Evolutionary conservation across 2,888 invertebrate genomes (phyloP).

Genomic region (Psylliodes chrysocephalus): DNA sequence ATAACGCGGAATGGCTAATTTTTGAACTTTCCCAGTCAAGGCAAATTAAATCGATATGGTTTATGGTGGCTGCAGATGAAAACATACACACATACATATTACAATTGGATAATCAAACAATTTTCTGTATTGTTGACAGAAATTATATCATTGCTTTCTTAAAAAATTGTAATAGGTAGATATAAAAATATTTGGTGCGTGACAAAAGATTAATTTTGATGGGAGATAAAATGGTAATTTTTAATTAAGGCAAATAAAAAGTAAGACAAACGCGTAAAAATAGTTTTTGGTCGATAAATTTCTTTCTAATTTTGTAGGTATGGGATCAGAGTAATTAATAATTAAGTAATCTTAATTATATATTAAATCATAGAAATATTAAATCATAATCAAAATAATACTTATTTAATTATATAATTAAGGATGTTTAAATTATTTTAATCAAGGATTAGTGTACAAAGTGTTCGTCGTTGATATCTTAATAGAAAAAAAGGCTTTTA

Average conservation of each 20-base stretch:
- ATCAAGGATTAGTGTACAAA: not conserved
- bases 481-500: no score
- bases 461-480: no score
- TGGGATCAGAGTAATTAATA: no score
- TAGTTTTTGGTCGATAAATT: no score
- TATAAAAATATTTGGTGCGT: constrained; percentile 28
- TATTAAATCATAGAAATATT: no score
- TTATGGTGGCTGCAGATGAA: constrained; percentile 25
- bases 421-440: not conserved
- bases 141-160: constrained; percentile 23
- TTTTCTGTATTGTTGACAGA: constrained; percentile 27
- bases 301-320: no score
- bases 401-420: no score
- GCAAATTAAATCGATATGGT: constrained; percentile 34
- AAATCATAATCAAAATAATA: no score
- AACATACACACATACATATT: constrained; percentile 4
- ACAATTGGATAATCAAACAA: constrained; percentile 22
- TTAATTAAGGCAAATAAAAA: constrained; percentile 12
- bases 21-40: constrained; percentile 33
- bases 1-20: constrained; percentile 14
- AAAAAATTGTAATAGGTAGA: not conserved
- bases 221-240: constrained; percentile 11
- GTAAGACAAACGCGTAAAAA: no score
- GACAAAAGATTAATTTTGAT: constrained; percentile 22
- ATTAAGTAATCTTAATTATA: no score